A percentile compares a stretch with the other conserved stretches of the same genome.
These are phyloP conservation scores for Pristis pectinata DNA, from an alignment of 2,797 vertebrate species.

Conservation along the genomic window DNA sequence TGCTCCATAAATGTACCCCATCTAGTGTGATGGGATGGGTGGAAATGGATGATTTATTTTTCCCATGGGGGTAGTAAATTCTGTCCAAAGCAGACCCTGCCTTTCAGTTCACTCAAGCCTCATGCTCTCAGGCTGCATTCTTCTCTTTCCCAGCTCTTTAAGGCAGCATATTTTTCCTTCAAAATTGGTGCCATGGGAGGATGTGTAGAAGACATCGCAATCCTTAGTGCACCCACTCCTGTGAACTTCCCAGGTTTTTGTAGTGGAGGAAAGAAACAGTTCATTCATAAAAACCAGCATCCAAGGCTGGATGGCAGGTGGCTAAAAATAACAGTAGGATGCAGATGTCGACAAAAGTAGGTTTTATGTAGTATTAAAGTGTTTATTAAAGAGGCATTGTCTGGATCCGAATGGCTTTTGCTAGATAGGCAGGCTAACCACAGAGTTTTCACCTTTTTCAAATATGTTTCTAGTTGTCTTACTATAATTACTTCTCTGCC, in stretches of 20 bases:
- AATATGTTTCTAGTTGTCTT: background rate
- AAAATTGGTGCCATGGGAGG: conserved; percentile 61
- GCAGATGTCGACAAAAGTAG: conserved; percentile 46
- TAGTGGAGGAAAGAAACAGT: conserved; percentile 41
- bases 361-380: conserved; percentile 28
- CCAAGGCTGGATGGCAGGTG: conserved; percentile 52
- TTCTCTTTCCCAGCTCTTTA: conserved; percentile 40
- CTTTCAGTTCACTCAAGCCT: conserved; percentile 47
- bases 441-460: background rate
- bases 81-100: conserved; percentile 50
- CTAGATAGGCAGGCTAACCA: background rate
- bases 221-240: conserved; percentile 48
- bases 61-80: conserved; percentile 68
- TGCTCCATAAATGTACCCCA: conserved; percentile 56
- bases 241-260: conserved; percentile 44
- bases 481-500: background rate
- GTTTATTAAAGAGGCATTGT: conserved; percentile 33
- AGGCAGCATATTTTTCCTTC: conserved; percentile 45
- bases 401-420: background rate
- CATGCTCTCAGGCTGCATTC: conserved; percentile 39
- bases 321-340: conserved; percentile 56
- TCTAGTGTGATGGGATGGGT: conserved; percentile 61
- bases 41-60: conserved; percentile 66
- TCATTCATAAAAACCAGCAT: conserved; percentile 43
- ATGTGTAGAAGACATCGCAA: conserved; percentile 60